phyloP scores from a whole-genome alignment of 2,888 invertebrate species.

The Ypsolopha scabrella region DNA sequence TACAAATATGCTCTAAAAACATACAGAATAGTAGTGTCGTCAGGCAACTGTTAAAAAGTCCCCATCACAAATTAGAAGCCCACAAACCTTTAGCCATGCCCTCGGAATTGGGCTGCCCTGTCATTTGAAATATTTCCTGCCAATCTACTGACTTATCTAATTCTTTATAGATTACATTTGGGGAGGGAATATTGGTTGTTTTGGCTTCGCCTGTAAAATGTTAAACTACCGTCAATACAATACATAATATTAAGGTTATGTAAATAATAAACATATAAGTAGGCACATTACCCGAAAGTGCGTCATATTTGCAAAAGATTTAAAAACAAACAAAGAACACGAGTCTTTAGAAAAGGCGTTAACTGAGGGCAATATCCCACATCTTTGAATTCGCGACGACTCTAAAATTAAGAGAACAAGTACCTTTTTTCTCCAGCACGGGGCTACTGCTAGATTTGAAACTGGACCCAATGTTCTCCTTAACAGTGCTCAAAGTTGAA shows the following conservation, averaged over 20 bases:
- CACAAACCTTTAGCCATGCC: conserved; percentile 59
- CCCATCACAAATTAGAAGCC: conserved; percentile 21
- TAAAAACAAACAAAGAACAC: too few relatives aligned
- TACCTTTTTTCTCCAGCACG: conserved; percentile 35
- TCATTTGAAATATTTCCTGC: conserved; percentile 41
- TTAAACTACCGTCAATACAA: conserved; percentile 11
- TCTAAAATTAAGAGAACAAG: conserved; percentile 3
- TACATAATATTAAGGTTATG: too few relatives aligned
- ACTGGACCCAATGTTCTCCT: conserved; percentile 37
- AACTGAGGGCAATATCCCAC: too few relatives aligned
- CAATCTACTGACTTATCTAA: conserved; percentile 67
- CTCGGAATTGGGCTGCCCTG: conserved; percentile 13
- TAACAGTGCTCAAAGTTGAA: conserved; percentile 49
- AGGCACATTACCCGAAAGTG: too few relatives aligned
- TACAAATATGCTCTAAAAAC: not conserved
- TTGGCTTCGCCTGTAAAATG: conserved; percentile 58
- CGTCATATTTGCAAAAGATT: too few relatives aligned
- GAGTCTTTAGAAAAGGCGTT: too few relatives aligned
- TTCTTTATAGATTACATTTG: conserved; percentile 55
- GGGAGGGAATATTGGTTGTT: conserved; percentile 43
- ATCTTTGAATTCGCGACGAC: not conserved
- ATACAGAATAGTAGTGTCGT: too few relatives aligned
- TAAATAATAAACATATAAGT: too few relatives aligned
- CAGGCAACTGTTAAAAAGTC: not conserved
- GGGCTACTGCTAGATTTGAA: conserved; percentile 47